Conservation (phyloP, 2,797 vertebrate species). For the Hipposideros larvatus region DNA sequence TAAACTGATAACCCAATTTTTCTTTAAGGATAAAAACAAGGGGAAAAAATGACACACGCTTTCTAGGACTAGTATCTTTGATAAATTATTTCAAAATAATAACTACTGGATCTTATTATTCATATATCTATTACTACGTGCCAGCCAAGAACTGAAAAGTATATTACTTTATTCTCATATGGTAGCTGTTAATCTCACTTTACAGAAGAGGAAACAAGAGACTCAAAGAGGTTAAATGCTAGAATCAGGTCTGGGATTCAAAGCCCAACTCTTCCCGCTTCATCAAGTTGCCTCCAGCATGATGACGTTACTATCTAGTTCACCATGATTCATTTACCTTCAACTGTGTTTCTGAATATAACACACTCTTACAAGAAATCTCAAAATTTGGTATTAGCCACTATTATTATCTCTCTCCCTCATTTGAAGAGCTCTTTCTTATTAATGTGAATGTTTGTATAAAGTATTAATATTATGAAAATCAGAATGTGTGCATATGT, state of each 20-base stretch:
- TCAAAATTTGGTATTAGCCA: background rate
- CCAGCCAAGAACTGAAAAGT: background rate
- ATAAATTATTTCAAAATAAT: conserved; percentile 17
- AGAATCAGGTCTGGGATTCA: background rate
- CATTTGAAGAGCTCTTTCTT: conserved; percentile 1
- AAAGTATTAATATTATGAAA: conserved; percentile 9
- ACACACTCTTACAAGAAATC: background rate
- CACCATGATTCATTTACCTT: background rate
- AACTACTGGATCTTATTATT: background rate
- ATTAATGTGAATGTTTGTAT: background rate
- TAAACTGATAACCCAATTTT: background rate
- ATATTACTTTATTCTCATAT: background rate
- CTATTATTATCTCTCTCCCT: background rate
- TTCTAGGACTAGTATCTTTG: background rate
- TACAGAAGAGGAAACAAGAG: conserved; percentile 33
- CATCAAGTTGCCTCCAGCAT: background rate
- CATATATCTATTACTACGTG: background rate
- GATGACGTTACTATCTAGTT: background rate
- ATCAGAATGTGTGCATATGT: background rate
- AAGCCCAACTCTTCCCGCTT: background rate
- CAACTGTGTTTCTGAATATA: background rate
- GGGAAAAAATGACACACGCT: background rate
- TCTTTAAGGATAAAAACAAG: background rate
- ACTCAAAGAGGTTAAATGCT: background rate
- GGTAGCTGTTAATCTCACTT: background rate